phyloP scores from a whole-genome alignment of 1,140 invertebrate species.

The Arion vulgaris region DNA sequence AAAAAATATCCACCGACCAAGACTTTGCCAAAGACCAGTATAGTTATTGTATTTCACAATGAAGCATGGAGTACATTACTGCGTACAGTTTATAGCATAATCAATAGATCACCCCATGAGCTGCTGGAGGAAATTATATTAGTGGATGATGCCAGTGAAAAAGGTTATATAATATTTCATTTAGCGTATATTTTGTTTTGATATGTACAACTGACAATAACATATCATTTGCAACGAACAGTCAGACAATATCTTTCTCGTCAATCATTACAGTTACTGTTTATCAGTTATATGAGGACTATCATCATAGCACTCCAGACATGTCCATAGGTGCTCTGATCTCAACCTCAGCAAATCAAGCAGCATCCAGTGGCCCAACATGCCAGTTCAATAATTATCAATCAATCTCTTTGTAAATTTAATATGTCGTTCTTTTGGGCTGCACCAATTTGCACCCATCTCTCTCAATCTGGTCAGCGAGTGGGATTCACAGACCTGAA shows the following conservation, averaged over 20 bases:
- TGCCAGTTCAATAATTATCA: no score
- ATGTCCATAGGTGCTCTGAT: no score
- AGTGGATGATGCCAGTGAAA: constrained; percentile 95
- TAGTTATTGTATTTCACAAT: constrained; percentile 98
- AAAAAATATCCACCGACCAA: constrained; percentile 75
- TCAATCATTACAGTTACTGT: not conserved
- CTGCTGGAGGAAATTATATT: constrained; percentile 95
- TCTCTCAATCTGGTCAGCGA: no score
- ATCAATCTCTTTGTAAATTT: no score
- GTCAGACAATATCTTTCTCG: not conserved
- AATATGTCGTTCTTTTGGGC: no score
- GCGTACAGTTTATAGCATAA: constrained; percentile 96
- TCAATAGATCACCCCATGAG: constrained; percentile 89
- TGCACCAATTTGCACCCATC: no score
- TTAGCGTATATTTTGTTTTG: not conserved
- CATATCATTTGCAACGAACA: not conserved
- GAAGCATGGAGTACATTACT: constrained; percentile 97
- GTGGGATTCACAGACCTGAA: no score
- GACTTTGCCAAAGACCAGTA: constrained; percentile 81
- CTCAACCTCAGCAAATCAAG: no score
- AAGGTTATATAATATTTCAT: constrained; percentile 74
- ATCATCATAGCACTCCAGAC: no score
- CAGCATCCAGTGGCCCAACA: no score
- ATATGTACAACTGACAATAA: no score
- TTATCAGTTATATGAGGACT: no score